phyloP scores from a whole-genome alignment of 2,888 invertebrate genomes.

The Callimorpha dominula region DNA sequence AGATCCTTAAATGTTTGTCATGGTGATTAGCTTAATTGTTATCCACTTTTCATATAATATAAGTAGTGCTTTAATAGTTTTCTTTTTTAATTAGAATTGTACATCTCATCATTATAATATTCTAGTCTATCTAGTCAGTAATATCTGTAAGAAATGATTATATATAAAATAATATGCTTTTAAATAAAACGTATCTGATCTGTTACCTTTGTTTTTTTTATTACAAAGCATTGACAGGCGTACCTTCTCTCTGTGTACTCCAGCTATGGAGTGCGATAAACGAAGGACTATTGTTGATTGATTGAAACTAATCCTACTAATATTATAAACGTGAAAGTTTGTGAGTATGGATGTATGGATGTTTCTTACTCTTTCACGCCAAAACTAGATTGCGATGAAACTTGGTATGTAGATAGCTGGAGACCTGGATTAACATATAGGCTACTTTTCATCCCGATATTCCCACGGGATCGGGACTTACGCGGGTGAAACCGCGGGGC shows the following conservation, averaged over 20 bases:
- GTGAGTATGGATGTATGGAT: too few relatives aligned
- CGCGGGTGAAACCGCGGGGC: too few relatives aligned
- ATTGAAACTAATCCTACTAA: neutral
- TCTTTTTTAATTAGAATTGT: neutral
- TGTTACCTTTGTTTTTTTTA: neutral
- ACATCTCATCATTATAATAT: constrained; percentile 13
- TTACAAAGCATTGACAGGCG: neutral
- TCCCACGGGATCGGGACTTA: too few relatives aligned
- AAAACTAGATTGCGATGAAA: too few relatives aligned
- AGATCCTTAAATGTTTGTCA: neutral
- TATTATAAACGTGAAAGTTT: too few relatives aligned
- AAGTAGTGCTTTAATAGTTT: neutral
- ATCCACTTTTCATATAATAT: neutral
- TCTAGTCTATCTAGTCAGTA: constrained; percentile 51
- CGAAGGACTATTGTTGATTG: neutral
- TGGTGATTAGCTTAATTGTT: neutral
- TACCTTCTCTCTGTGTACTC: neutral
- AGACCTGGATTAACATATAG: too few relatives aligned
- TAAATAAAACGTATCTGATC: constrained; percentile 32
- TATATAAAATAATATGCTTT: constrained; percentile 26
- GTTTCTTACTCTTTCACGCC: too few relatives aligned
- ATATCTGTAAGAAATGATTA: constrained; percentile 27
- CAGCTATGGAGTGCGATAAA: neutral
- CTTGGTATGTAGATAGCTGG: too few relatives aligned
- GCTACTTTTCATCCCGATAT: too few relatives aligned